A percentile compares a stretch with the other conserved stretches of the same genome.
phyloP scores from a whole-genome alignment of 2,888 invertebrate species.

The Trichogramma evanescens region DNA sequence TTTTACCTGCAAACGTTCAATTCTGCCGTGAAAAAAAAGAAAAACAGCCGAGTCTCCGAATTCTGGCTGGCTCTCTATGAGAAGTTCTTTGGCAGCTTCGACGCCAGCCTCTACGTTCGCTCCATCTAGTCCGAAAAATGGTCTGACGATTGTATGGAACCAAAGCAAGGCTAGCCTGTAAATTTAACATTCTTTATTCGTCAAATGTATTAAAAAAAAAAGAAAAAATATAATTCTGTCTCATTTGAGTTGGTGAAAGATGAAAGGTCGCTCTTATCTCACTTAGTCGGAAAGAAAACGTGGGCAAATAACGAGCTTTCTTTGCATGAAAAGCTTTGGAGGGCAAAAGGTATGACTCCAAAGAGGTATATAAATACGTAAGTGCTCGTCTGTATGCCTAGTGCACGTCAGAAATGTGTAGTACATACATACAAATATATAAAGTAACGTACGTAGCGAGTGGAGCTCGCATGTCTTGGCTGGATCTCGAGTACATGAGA shows the following conservation, averaged over 20 bases:
- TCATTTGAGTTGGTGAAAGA: background rate
- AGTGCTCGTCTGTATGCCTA: too few species aligned
- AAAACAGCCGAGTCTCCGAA: constrained; percentile 60
- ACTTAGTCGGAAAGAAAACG: too few species aligned
- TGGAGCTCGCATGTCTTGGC: constrained; percentile 62
- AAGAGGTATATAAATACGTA: too few species aligned
- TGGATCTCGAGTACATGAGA: constrained; percentile 56
- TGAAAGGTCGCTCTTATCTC: background rate
- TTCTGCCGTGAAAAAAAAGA: constrained; percentile 60
- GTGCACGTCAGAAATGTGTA: too few species aligned
- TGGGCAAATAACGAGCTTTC: too few species aligned
- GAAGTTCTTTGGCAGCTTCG: constrained; percentile 50
- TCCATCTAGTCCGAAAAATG: constrained; percentile 61
- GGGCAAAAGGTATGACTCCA: too few species aligned
- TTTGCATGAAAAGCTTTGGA: too few species aligned
- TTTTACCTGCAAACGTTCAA: constrained; percentile 56
- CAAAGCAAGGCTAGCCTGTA: constrained; percentile 48
- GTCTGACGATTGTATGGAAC: constrained; percentile 64
- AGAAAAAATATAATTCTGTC: background rate
- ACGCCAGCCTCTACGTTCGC: constrained; percentile 56
- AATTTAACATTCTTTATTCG: background rate
- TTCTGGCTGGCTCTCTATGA: constrained; percentile 51
- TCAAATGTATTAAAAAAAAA: background rate
- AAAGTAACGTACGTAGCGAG: constrained; percentile 54
- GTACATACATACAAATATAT: background rate